Conservation (phyloP, 2,888 invertebrate genomes). For the Therioaphis trifolii region DNA sequence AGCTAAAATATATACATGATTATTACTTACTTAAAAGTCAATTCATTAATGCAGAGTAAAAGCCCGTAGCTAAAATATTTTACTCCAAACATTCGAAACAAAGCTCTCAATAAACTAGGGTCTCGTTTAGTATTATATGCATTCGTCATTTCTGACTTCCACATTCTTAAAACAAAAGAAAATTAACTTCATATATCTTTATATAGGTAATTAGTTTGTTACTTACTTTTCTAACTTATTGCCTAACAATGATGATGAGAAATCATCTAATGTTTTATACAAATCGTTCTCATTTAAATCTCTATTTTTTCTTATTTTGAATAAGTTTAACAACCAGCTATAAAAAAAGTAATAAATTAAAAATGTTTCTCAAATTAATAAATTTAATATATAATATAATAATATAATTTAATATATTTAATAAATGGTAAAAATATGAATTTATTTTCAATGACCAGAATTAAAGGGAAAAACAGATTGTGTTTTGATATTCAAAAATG, state of each 20-base stretch:
- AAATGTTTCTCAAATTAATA: too few species aligned
- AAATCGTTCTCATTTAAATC: background rate
- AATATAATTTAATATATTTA: too few species aligned
- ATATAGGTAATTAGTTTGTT: conserved; percentile 72
- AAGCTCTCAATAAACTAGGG: background rate
- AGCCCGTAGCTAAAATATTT: conserved; percentile 76
- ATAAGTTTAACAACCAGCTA: background rate
- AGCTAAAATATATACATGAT: too few species aligned
- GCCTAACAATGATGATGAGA: background rate
- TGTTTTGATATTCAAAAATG: too few species aligned
- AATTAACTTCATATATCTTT: conserved; percentile 66
- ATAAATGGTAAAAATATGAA: too few species aligned
- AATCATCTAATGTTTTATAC: background rate
- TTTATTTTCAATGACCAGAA: too few species aligned
- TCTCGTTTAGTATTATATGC: background rate
- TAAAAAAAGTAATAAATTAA: too few species aligned
- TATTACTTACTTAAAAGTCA: conserved; percentile 73
- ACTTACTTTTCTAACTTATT: background rate
- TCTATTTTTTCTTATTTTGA: background rate
- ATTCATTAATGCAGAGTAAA: conserved; percentile 75
- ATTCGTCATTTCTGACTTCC: background rate
- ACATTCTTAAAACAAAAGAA: background rate
- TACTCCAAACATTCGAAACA: conserved; percentile 62
- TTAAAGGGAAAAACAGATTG: too few species aligned
- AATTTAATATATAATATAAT: too few species aligned